phyloP scores from a whole-genome alignment of 2,797 vertebrate genomes.

The Geotrypetes seraphini region DNA sequence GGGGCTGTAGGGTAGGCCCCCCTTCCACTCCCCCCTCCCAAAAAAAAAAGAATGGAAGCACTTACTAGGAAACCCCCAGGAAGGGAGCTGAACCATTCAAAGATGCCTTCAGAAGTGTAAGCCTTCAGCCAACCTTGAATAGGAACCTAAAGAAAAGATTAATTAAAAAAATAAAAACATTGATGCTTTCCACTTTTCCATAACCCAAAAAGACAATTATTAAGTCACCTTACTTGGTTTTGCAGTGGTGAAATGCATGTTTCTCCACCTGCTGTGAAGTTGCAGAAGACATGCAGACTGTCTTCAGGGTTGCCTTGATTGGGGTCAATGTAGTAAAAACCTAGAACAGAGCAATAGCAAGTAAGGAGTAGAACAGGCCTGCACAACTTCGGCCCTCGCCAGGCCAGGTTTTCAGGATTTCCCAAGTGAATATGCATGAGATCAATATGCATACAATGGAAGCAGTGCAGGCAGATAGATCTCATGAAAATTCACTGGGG shows the following conservation, averaged over 20 bases:
- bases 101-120: slow-evolving; percentile 40
- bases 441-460: too few relatives aligned
- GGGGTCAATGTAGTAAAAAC: slow-evolving; percentile 82
- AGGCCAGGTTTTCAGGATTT: too few relatives aligned
- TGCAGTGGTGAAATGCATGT: slow-evolving; percentile 67
- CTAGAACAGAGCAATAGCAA: slow-evolving; percentile 38
- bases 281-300: slow-evolving; percentile 72
- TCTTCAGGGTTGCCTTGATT: slow-evolving; percentile 78
- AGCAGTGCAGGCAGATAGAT: too few relatives aligned
- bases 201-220: too few relatives aligned
- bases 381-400: too few relatives aligned
- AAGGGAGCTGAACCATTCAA: slow-evolving; percentile 72
- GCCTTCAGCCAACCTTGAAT: slow-evolving; percentile 71
- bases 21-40: too few relatives aligned
- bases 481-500: too few relatives aligned
- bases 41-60: neutral
- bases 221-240: slow-evolving; percentile 64
- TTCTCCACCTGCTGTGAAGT: slow-evolving; percentile 65
- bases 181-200: too few relatives aligned
- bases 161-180: too few relatives aligned
- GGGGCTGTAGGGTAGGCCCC: too few relatives aligned
- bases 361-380: too few relatives aligned
- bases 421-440: too few relatives aligned
- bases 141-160: slow-evolving; percentile 59
- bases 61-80: slow-evolving; percentile 64